These are phyloP conservation scores for Scaptomyza parva DNA, from an alignment of 2,888 invertebrate genomes.

Conservation along the genomic window DNA sequence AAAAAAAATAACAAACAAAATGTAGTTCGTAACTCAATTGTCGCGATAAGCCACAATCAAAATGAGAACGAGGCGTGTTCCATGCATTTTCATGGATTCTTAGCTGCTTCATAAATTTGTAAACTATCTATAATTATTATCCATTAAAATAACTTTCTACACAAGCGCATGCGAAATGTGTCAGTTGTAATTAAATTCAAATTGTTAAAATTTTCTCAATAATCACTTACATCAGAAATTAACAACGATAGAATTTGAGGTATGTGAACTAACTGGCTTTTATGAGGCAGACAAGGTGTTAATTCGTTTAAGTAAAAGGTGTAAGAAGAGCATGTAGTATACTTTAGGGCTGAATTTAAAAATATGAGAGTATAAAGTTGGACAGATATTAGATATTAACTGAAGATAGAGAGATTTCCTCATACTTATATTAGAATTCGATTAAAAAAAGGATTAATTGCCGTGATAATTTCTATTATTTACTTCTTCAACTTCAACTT, in stretches of 20 bases:
- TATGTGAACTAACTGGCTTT: background rate
- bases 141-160: constrained; percentile 37
- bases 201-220: constrained; percentile 20
- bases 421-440: background rate
- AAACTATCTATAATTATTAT: background rate
- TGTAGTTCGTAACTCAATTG: constrained; percentile 5
- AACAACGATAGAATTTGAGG: constrained; percentile 2
- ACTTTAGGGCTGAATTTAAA: constrained; percentile 20
- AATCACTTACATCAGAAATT: constrained; percentile 2
- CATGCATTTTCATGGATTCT: constrained; percentile 17
- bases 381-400: background rate
- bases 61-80: constrained; percentile 23
- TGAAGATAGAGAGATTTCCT: background rate
- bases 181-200: constrained; percentile 22
- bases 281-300: background rate
- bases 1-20: constrained; percentile 1
- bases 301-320: constrained; percentile 1
- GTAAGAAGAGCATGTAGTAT: constrained; percentile 5
- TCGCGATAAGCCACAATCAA: constrained; percentile 34
- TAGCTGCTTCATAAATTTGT: background rate
- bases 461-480: no score
- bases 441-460: background rate
- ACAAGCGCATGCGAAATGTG: constrained; percentile 26
- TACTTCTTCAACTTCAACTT: background rate
- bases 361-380: background rate